Conservation (phyloP, 2,113 vertebrate genomes). For the Uropsilus gracilis region DNA sequence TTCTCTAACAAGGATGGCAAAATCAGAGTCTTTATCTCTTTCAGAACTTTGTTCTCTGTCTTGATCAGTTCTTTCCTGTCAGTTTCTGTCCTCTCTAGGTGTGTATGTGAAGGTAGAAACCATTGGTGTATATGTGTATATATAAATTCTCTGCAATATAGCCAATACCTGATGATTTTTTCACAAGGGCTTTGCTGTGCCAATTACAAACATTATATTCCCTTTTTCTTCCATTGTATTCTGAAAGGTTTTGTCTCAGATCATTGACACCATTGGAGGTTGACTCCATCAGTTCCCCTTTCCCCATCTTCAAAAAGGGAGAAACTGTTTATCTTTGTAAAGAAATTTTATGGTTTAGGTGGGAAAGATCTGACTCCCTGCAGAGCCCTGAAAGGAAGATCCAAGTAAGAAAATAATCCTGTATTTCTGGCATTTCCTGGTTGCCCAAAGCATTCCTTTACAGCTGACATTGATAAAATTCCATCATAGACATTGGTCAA, state of each 20-base stretch:
- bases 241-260: not conserved
- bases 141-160: not conserved
- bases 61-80: not conserved
- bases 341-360: slow-evolving; percentile 66
- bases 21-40: not conserved
- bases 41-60: not conserved
- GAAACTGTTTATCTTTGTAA: slow-evolving; percentile 62
- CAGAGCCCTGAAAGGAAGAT: slow-evolving; percentile 53
- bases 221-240: not conserved
- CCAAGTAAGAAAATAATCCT: slow-evolving; percentile 66
- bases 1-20: rapidly evolving
- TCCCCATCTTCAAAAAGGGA: slow-evolving; percentile 12
- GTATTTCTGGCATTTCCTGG: slow-evolving; percentile 72
- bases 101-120: not conserved
- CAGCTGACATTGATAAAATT: slow-evolving; percentile 68
- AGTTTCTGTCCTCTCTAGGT: not conserved
- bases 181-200: not conserved
- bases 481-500: slow-evolving; percentile 29
- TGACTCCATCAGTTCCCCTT: not conserved
- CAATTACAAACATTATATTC: not conserved
- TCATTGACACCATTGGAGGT: not conserved
- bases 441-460: not conserved
- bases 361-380: slow-evolving; percentile 64
- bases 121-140: not conserved
- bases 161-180: not conserved